These are phyloP conservation scores for Nebria brevicollis DNA, from an alignment of 2,888 invertebrate genomes.

Conservation along the genomic window DNA sequence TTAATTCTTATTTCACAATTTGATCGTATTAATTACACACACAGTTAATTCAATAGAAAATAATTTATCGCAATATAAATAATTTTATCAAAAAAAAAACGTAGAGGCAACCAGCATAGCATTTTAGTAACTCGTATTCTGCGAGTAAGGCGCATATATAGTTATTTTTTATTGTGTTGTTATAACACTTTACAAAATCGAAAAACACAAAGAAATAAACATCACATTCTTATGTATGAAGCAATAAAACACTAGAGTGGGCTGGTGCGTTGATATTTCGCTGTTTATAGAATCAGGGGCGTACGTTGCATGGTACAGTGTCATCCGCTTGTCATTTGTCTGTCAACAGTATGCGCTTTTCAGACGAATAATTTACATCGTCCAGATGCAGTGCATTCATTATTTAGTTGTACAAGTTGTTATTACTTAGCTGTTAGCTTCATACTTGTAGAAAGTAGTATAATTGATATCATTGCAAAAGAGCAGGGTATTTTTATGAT, in stretches of 20 bases:
- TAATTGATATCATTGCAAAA: conserved; percentile 31
- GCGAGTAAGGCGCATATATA: neutral
- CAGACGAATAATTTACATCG: conserved; percentile 30
- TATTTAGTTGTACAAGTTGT: conserved; percentile 29
- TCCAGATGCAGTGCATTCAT: conserved; percentile 30
- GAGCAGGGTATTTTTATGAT: neutral
- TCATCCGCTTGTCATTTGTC: conserved; percentile 8
- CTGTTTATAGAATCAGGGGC: neutral
- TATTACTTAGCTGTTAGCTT: conserved; percentile 22
- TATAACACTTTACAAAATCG: neutral
- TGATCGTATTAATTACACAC: too few relatives aligned
- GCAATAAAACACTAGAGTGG: neutral
- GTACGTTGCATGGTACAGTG: neutral
- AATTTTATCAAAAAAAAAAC: too few relatives aligned
- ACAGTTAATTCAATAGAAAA: too few relatives aligned
- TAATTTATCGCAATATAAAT: too few relatives aligned
- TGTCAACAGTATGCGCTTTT: conserved; percentile 6
- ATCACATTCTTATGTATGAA: neutral
- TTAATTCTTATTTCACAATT: too few relatives aligned
- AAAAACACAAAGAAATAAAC: neutral
- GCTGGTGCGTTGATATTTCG: neutral
- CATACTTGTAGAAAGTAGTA: conserved; percentile 30
- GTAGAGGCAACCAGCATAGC: neutral
- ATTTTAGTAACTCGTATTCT: neutral
- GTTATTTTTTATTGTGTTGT: neutral